Base-by-base conservation (phyloP, 1,140 invertebrate species). In the Agrilus planipennis region DNA sequence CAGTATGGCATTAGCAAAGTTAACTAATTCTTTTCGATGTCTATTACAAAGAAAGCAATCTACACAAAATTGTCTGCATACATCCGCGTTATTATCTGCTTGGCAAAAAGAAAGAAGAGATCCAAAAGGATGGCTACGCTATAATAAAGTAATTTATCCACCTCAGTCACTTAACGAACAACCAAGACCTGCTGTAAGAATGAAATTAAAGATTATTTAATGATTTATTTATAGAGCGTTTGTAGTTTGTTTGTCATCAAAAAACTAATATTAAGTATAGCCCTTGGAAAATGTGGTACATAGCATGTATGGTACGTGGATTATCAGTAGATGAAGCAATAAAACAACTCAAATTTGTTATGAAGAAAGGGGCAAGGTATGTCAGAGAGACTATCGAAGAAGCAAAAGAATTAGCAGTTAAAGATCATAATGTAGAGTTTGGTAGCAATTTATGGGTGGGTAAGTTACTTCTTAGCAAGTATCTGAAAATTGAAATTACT, bases 391-490 rank as follows among this genome's bases (percentile, higher is more conserved):
- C 81, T 9, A 71, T 91, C 43, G 58, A 85, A 42, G 92, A 97
- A 72, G 92, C 92, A 3, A 85, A 89, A 59, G 72, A 85, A 53
- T 61, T 89, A 45, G 93, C 92, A 31, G 77, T 95, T 2, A 73
- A 78, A 50, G 61, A 85, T 18, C 91, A 96, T 56, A 86, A 94
- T 75, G 89, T 97, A 20, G 92, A 97, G 68, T 98, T 81, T 64
- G 84, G 78, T 59, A 92, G 84, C 56, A 96, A 96, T 69, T 69
- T 98, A 30, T 98, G 92, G 92, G 79, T 97, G 69, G 83, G 89
- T 93, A 66, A 77, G 80, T 79, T 16, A 18, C 15, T 10, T 14
- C 5, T 31, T 10, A 9, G 7, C 5, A 15, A 31, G 5, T 11
- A 15, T 31, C n/a, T 4, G 14, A 11, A 16, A 34, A 34, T 34